These are phyloP conservation scores for Napeogenes sylphis DNA, from an alignment of 2,888 invertebrate genomes.

Conservation along the genomic window DNA sequence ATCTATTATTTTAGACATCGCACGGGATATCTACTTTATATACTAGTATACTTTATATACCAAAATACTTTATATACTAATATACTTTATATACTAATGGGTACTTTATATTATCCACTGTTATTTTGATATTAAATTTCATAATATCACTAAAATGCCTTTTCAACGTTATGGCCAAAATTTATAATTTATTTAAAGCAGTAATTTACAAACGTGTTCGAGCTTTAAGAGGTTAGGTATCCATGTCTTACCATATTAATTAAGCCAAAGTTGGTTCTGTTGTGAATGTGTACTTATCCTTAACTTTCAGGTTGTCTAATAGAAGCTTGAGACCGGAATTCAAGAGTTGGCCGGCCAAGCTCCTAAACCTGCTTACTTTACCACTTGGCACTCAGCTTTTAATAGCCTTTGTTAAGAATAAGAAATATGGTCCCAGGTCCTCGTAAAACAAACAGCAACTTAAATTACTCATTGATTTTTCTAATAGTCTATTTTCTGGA, in stretches of 20 bases:
- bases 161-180: background rate
- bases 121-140: too few relatives aligned
- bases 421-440: slow-evolving; percentile 32
- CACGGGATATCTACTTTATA: too few relatives aligned
- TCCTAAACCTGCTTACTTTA: slow-evolving; percentile 46
- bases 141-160: too few relatives aligned
- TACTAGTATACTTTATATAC: too few relatives aligned
- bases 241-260: slow-evolving; percentile 26
- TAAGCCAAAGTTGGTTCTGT: slow-evolving; percentile 25
- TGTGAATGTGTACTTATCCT: slow-evolving; percentile 31
- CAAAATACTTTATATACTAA: too few relatives aligned
- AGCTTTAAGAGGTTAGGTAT: slow-evolving; percentile 11
- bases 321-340: slow-evolving; percentile 37
- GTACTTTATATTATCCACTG: too few relatives aligned
- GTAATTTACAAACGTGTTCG: slow-evolving; percentile 5
- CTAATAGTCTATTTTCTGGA: background rate
- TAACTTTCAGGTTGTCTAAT: slow-evolving; percentile 32
- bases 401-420: slow-evolving; percentile 35
- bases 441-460: slow-evolving; percentile 21
- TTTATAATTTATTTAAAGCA: background rate
- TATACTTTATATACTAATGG: too few relatives aligned
- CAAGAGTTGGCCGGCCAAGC: slow-evolving; percentile 42
- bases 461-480: slow-evolving; percentile 20
- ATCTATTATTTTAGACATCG: background rate
- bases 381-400: slow-evolving; percentile 40